These are phyloP conservation scores for Leiothrix lutea DNA, from an alignment of 2,113 vertebrate species.

Conservation along the genomic window DNA sequence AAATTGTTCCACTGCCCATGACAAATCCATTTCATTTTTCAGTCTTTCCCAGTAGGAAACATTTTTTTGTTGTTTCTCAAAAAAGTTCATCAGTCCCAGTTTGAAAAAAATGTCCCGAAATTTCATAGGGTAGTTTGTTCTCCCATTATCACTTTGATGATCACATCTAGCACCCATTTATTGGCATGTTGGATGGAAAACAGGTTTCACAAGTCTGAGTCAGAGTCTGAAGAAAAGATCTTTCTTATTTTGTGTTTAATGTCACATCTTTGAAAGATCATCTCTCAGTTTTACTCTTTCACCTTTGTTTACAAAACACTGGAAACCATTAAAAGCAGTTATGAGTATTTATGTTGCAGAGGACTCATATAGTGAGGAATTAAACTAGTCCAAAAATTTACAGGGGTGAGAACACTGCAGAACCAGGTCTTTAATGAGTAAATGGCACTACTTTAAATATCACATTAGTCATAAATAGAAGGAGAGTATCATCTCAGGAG, in stretches of 20 bases:
- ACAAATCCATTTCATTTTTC: background rate
- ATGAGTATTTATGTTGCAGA: background rate
- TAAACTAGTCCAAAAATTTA: background rate
- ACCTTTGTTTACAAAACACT: background rate
- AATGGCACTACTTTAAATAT: background rate
- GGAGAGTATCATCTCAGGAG: background rate
- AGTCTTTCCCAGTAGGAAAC: background rate
- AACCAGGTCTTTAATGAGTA: background rate
- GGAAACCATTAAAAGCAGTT: background rate
- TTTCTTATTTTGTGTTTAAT: background rate
- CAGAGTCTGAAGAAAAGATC: background rate
- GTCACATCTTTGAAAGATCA: background rate
- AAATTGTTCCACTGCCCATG: background rate
- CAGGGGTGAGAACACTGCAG: background rate
- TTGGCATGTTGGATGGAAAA: background rate
- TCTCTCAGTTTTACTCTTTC: background rate
- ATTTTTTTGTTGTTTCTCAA: background rate
- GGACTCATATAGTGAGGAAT: background rate
- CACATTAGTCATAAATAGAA: background rate
- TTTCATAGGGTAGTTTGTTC: background rate
- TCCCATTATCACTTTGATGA: background rate
- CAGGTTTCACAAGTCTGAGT: background rate
- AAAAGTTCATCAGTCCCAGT: background rate
- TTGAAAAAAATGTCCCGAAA: background rate
- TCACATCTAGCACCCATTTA: background rate